A percentile compares a stretch with the other conserved stretches of the same genome.
These are phyloP conservation scores for Montipora efflorescens DNA, from an alignment of 64 coral and sea anemone species.

Conservation along the genomic window DNA sequence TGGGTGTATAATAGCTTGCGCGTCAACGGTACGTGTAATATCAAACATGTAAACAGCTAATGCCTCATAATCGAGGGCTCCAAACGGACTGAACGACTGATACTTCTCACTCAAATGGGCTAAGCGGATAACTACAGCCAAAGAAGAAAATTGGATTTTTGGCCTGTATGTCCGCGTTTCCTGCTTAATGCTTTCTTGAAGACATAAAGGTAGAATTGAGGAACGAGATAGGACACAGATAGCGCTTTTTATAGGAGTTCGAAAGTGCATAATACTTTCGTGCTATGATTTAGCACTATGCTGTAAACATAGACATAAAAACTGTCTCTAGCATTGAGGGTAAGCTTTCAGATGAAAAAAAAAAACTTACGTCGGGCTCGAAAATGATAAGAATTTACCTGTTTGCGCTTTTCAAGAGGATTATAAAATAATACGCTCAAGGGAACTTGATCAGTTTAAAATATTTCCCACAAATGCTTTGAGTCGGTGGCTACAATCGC, in stretches of 20 bases:
- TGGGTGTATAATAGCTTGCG: not conserved
- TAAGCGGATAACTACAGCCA: not conserved
- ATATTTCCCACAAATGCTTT: not conserved
- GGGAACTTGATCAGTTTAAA: not conserved
- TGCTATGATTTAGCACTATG: too few relatives aligned
- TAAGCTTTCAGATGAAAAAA: too few relatives aligned
- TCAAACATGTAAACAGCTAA: not conserved
- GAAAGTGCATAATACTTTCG: too few relatives aligned
- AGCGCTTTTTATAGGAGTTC: too few relatives aligned
- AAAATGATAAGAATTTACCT: not conserved
- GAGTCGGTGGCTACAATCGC: not conserved
- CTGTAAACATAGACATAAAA: too few relatives aligned
- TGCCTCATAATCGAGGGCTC: not conserved
- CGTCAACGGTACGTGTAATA: not conserved
- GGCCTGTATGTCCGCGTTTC: not conserved
- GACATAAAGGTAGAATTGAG: not conserved
- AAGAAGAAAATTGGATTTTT: constrained; percentile 13
- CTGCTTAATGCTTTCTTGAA: not conserved
- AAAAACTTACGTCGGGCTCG: too few relatives aligned
- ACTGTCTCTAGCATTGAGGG: too few relatives aligned
- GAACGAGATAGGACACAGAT: not conserved
- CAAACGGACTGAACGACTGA: not conserved
- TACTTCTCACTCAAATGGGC: not conserved
- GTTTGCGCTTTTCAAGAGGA: not conserved
- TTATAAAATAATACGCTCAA: not conserved